Percentiles rank a stretch among this genome's conserved stretches.
phyloP scores from a whole-genome alignment of 2,113 vertebrate genomes.

The Microcebus tavaratra region DNA sequence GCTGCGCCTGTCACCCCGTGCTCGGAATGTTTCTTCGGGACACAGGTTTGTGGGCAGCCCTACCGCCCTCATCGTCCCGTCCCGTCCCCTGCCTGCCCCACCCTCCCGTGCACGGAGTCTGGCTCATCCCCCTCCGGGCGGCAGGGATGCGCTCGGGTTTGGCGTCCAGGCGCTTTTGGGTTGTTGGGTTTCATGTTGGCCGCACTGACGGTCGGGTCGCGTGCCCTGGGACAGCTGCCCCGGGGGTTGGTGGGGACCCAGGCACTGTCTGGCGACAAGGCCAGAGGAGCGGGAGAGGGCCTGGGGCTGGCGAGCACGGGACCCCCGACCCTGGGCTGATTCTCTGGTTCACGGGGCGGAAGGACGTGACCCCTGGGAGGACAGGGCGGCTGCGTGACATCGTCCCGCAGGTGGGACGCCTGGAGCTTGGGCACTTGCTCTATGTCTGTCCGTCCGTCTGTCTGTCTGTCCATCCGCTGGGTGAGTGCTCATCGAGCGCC shows the following conservation, averaged over 20 bases:
- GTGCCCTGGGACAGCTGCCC: neutral
- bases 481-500: neutral
- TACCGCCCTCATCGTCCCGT: rapidly evolving
- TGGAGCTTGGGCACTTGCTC: neutral
- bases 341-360: neutral
- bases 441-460: neutral
- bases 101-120: rapidly evolving
- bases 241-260: neutral
- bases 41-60: neutral
- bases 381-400: rapidly evolving
- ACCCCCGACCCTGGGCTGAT: neutral
- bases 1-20: rapidly evolving
- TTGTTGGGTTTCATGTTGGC: slow-evolving; percentile 40
- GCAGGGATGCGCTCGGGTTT: slow-evolving; percentile 21
- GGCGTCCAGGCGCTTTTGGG: slow-evolving; percentile 54
- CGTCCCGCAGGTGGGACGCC: neutral
- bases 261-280: no score
- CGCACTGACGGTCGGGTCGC: neutral
- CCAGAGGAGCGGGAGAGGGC: neutral
- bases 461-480: neutral
- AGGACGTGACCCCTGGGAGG: neutral
- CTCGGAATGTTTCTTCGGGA: neutral
- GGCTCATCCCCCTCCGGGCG: neutral
- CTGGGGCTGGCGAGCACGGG: neutral
- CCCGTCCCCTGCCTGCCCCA: rapidly evolving